Conservation (phyloP, 2,113 vertebrate species). For the Dicerorhinus sumatrensis region DNA sequence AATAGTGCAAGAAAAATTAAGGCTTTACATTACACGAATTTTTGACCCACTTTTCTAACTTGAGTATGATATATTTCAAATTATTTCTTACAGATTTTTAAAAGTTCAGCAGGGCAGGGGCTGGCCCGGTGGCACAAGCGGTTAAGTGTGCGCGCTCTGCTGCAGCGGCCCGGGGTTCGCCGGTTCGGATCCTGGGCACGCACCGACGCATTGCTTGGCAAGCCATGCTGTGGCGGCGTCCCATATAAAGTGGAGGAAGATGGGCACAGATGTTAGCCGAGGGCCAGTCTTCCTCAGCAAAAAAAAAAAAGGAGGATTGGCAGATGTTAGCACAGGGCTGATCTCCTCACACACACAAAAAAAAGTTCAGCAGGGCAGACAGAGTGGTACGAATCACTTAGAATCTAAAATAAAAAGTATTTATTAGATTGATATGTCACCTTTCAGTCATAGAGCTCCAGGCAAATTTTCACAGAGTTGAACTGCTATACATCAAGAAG, state of each 20-base stretch:
- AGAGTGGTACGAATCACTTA: neutral
- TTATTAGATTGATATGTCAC: neutral
- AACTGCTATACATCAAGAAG: neutral
- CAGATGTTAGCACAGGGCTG: too few species aligned
- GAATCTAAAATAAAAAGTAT: neutral
- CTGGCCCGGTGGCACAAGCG: too few species aligned
- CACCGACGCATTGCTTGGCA: too few species aligned
- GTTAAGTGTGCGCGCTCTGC: too few species aligned
- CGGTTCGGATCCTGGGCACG: too few species aligned
- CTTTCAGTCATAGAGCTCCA: neutral
- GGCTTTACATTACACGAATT: neutral
- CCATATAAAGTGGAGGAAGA: too few species aligned
- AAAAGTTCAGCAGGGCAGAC: neutral
- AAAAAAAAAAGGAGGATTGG: too few species aligned
- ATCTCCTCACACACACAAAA: too few species aligned
- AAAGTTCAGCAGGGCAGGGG: neutral
- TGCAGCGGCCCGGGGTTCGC: too few species aligned
- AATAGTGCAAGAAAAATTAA: neutral
- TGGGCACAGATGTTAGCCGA: too few species aligned
- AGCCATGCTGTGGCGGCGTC: too few species aligned
- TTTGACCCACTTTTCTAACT: slow-evolving; percentile 38
- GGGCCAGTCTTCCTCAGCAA: too few species aligned
- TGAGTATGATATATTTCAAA: slow-evolving; percentile 12
- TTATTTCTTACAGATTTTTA: slow-evolving; percentile 23
- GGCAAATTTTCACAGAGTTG: slow-evolving; percentile 32